Evolutionary conservation across 2,113 vertebrate species (phyloP), one percentile per base, ranked within the genome.

Genomic region (Lipophrys pholis): DNA sequence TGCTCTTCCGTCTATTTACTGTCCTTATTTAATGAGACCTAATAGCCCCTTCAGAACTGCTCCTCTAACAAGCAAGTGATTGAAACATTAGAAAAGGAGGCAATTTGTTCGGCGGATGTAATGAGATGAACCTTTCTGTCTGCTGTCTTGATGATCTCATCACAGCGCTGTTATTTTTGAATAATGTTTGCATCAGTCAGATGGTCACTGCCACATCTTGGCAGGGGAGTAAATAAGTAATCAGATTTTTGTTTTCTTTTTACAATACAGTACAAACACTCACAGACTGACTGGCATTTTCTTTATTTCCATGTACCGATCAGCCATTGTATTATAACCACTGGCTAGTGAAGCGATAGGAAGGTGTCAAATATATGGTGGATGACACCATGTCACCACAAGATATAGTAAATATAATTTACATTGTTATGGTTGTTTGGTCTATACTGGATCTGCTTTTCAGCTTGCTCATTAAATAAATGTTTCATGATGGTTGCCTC

Each of bases 51-150:
- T 69, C 61, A 58, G 53, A 86, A 66, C 45, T n/a, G 56, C 64
- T 62, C 43, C 46, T 75, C 76, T 78, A 80, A 89, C 66, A 85
- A 82, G 60, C 39, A 68, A 73, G 62, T 42, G 75, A 71, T 77
- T 59, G 69, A 66, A 61, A 73, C 42, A 71, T 82, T 73, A 71
- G 76, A 76, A 61, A 73, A 45, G 2, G 17, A 57, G 46, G 60
- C 62, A 69, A 59, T 90, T 83, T 89, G 70, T 85, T 56, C 40
- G 35, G 39, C 30, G 65, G 55, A 60, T 61, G 69, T 69, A 49
- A 78, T 43, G 41, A 75, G 56, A 72, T 68, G 58, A 73, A 72
- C 69, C 61, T 69, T 66, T 70, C 57, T 36, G 16, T 60, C 59
- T 59, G 64, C 60, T 73, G 55, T 61, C 60, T 51, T 68, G 59